Evolutionary conservation across 2,797 vertebrate genomes (phyloP), one percentile per base, ranked within the genome.

Genomic region (Anas bahamensis): DNA sequence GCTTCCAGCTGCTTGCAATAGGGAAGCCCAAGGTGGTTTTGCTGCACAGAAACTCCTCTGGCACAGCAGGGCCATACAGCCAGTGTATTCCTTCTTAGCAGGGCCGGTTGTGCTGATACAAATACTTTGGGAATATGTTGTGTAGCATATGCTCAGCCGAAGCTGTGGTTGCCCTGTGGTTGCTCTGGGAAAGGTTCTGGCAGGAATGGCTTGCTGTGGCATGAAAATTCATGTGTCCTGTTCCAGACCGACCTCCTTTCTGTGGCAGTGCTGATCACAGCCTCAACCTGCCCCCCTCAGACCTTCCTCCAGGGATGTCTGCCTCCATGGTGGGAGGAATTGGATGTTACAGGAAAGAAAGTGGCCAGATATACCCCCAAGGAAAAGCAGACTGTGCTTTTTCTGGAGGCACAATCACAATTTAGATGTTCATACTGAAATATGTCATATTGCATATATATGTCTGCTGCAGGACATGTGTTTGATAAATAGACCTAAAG

Each of bases 161-260:
- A 39, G 29, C 15, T 13, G 1, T 10, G 13, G 4, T 3, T 35
- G 42, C 8, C 31, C 12, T 1, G 2, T 10, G 41, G 7, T 33
- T 74, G 21, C 31, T 56, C 37, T 74, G n/a, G 52, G n/a, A 28
- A 73, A 29, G 31, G 8, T 4, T 13, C 60, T 55, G 41, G 5
- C 12, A 72, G 52, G 15, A 59, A 39, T 17, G 18, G 7, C 63
- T 79, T 59, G 64, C 37, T 39, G 14, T 33, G 57, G 31, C 4
- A 11, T 7, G 10, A 75, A 23, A 53, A 4, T 59, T 68, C 6
- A 12, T 6, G 16, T 10, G 12, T 26, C 39, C 52, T 60, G 15
- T 21, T 89, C 31, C 64, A 19, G 31, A 48, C n/a, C 11, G 16
- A 41, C 9, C 7, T 10, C 6, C 61, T 55, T 75, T 63, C 53